These are phyloP conservation scores for Apostichopus californicus DNA, from an alignment of 35 echinoderm and acorn worm genomes.

Conservation along the genomic window DNA sequence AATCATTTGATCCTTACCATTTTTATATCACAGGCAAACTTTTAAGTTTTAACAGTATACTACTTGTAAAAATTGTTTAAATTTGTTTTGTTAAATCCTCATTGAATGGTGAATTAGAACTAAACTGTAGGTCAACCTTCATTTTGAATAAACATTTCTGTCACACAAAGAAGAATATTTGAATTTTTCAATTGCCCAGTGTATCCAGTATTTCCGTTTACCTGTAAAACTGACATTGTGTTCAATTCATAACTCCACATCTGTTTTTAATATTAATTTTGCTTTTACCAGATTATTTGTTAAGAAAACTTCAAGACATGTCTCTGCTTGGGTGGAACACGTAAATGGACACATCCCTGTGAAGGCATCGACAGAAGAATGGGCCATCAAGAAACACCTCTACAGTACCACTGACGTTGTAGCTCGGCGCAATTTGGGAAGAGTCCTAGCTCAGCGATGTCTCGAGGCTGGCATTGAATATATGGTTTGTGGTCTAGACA, in stretches of 20 bases:
- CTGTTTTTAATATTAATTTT: not conserved
- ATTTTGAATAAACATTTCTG: no score
- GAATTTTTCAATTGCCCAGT: not conserved
- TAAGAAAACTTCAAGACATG: slow-evolving; percentile 64
- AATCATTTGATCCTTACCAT: no score
- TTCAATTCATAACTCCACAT: not conserved
- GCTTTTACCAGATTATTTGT: slow-evolving; percentile 68
- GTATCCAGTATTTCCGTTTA: not conserved
- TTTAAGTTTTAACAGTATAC: no score
- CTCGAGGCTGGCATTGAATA: slow-evolving; percentile 85
- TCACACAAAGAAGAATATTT: not conserved
- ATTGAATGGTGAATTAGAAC: no score
- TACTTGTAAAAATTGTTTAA: no score
- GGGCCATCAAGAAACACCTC: slow-evolving; percentile 89
- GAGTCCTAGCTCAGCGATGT: slow-evolving; percentile 85
- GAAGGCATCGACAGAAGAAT: slow-evolving; percentile 88
- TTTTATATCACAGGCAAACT: no score
- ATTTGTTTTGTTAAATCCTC: no score
- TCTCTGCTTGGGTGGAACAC: slow-evolving; percentile 76
- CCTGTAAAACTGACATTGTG: not conserved
- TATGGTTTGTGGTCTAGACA: slow-evolving; percentile 56
- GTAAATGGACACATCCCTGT: slow-evolving; percentile 69
- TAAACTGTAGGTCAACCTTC: no score
- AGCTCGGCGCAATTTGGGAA: slow-evolving; percentile 77
- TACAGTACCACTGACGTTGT: slow-evolving; percentile 80